Evolutionary conservation across 64 coral and sea anemone genomes (phyloP), one percentile per base, ranked within the genome.

Genomic region (Dendronephthya gigantea): DNA sequence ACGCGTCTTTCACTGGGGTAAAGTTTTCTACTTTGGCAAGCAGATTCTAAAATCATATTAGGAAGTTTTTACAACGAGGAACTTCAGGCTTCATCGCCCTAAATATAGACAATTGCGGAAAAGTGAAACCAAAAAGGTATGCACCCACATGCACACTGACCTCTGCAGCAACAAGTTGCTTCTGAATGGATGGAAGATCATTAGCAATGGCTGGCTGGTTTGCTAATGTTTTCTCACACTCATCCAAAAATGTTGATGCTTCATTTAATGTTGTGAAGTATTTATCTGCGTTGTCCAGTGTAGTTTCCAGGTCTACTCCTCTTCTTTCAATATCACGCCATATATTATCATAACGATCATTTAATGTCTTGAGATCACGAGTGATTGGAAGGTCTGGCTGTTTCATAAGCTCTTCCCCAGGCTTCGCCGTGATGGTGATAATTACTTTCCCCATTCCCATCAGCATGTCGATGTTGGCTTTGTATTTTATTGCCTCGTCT

Each of bases 401-500:
- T 79, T 79, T 79, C 32, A 39, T 12, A 36, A 79, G 40, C 31
- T 81, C 69, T 84, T 89, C 86, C 10, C 82, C 87, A 30, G 88
- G 84, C 3, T 83, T 85, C 11, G 87, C 84, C 76, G 95, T 91
- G 47, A 98, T 93, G 9, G 87, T 91, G 49, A 98, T 92, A 39
- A 98, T 98, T 17, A 98, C 95, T 49, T 98, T 98, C 22, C 95
- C 95, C 0, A 98, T 81, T 39, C 95, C 95, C 9, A 91, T 82
- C 34, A 98, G 37, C 16, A 98, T 87, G 89, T 98, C 95, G 41
- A 93, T 84, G 22, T 90, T 90, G 16, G 95, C 95, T 85, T 98
- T 98, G 85, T 98, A 93, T 35, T 98, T 86, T 38, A 98, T 92
- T 14, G 95, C 95, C 81, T 98, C 95, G 50, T 91, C 90, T 87